These are phyloP conservation scores for Rugalucina vietnamica DNA, from an alignment of 2,888 invertebrate genomes.

Conservation along the genomic window DNA sequence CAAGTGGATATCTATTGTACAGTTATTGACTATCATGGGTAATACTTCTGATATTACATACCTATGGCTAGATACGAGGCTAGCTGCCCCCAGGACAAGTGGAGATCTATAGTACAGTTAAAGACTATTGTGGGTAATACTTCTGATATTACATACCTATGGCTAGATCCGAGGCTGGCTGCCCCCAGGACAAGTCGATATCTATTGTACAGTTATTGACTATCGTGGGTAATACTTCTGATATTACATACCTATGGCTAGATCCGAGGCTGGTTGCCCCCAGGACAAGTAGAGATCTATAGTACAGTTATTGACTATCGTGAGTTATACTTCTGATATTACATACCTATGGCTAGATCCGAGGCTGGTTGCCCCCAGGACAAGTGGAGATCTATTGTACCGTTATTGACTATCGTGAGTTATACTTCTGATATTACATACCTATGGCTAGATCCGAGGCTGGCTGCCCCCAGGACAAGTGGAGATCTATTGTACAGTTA, in stretches of 20 bases:
- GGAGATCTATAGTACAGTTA: no score
- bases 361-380: constrained; percentile 56
- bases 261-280: constrained; percentile 54
- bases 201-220: constrained; percentile 55
- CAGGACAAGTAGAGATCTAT: constrained; percentile 54
- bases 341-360: constrained; percentile 51
- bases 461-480: constrained; percentile 56
- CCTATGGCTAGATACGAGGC: no score
- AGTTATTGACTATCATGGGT: no score
- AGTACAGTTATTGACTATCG: constrained; percentile 49
- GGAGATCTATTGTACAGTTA: constrained; percentile 56
- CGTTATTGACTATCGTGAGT: constrained; percentile 39
- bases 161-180: constrained; percentile 49
- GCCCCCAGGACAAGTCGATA: constrained; percentile 54
- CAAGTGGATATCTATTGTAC: no score
- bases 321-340: constrained; percentile 23
- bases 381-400: constrained; percentile 53
- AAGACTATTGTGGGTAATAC: no score
- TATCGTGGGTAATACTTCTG: constrained; percentile 23
- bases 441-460: constrained; percentile 54
- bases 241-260: constrained; percentile 51
- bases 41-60: no score
- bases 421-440: constrained; percentile 32
- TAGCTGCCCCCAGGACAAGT: no score
- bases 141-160: constrained; percentile 56